Evolutionary conservation across 2,113 vertebrate species (phyloP), one percentile per base, ranked within the genome.

Genomic region (Urocolius indicus): DNA sequence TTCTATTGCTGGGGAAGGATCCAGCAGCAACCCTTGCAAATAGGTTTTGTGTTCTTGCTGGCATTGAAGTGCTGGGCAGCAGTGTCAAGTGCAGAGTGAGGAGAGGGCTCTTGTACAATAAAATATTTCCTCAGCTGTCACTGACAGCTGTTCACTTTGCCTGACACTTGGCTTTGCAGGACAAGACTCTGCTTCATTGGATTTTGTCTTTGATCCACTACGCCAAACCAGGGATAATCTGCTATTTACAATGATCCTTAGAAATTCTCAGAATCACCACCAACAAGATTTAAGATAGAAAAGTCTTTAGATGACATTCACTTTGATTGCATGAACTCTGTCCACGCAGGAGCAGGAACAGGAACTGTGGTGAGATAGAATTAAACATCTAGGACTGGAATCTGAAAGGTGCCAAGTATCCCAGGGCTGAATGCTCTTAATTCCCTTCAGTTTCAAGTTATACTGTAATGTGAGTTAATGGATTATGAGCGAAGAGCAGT

Each of bases 81-180:
- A 3, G 27, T 45, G 45, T 84, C 89, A 72, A 65, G 17, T 24
- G 29, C 24, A 63, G 34, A 22, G 9, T 38, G 48, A 48, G 30
- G 27, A 16, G 9, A 84, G 67, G 52, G 52, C 38, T 67, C 18
- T 90, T 74, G 32, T 19, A 6, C 16, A 63, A 48, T 55, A 95
- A 93, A 89, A 71, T 92, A 94, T 27, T 92, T 80, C n/a, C 71
- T 90, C 95, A 96, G 90, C 95, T 96, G 93, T 95, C 63, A 27
- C 58, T 55, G 72, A 92, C 96, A 96, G 95, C 92, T 95, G 95
- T 59, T 55, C 79, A 32, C 43, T 87, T 65, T 76, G 29, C 38
- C 43, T 72, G 2, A 34, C 48, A 24, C 13, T 75, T 54, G 57
- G 36, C 77, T 95, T 84, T 84, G 59, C 15, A 9, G 71, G 52